A percentile compares a stretch with the other conserved stretches of the same genome.
These are phyloP conservation scores for Paracanthobrama guichenoti DNA, from an alignment of 2,113 vertebrate genomes.

Conservation along the genomic window DNA sequence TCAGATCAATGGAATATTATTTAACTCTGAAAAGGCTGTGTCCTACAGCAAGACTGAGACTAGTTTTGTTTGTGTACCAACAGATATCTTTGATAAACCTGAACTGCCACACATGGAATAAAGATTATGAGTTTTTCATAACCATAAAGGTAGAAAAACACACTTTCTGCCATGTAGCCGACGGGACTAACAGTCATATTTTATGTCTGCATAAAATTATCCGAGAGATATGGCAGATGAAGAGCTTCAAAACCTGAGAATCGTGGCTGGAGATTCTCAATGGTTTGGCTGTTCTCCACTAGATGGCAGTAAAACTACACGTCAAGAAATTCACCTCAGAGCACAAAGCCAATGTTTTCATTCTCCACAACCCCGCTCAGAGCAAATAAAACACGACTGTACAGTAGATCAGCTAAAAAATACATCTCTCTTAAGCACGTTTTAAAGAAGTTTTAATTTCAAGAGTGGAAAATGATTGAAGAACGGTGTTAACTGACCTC, in stretches of 20 bases:
- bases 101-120: conserved; percentile 18
- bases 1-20: neutral
- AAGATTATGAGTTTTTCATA: conserved; percentile 49
- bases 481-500: neutral
- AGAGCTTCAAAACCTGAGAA: conserved; percentile 14
- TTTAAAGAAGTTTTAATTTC: neutral
- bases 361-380: neutral
- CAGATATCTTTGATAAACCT: neutral
- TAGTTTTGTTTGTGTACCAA: neutral
- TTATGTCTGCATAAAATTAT: conserved; percentile 49
- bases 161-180: conserved; percentile 29
- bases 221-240: conserved; percentile 46
- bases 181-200: conserved; percentile 67
- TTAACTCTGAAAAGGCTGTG: neutral
- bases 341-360: neutral
- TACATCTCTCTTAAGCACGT: neutral
- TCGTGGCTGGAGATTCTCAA: neutral
- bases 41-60: neutral
- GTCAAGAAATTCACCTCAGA: neutral
- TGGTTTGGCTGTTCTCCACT: neutral
- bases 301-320: conserved; percentile 45
- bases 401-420: neutral
- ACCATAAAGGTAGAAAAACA: neutral
- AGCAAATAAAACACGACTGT: neutral
- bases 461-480: neutral